phyloP scores from a whole-genome alignment of 2,888 invertebrate genomes.

The Nephrotoma guestfalica region DNA sequence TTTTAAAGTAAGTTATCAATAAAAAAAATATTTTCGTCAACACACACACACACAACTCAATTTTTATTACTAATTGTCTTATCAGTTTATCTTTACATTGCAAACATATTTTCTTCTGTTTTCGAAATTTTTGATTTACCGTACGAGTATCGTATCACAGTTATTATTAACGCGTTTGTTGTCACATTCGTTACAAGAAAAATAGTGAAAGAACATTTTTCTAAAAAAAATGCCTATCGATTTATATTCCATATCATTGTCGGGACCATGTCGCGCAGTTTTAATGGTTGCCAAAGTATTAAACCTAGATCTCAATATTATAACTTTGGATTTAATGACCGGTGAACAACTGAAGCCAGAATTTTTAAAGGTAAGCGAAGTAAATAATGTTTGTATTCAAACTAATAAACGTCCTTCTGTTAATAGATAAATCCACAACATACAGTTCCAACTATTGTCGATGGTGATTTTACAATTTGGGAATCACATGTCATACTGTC shows the following conservation, averaged over 20 bases:
- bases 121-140: neutral
- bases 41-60: neutral
- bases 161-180: neutral
- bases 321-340: conserved; percentile 40
- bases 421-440: conserved; percentile 73
- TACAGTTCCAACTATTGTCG: conserved; percentile 68
- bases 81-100: neutral
- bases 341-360: conserved; percentile 56
- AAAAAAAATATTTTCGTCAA: too few relatives aligned
- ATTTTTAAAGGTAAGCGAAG: conserved; percentile 41
- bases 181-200: neutral
- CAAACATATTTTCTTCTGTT: neutral
- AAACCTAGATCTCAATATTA: conserved; percentile 49
- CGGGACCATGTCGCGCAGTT: conserved; percentile 50
- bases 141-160: neutral
- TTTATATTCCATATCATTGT: conserved; percentile 48
- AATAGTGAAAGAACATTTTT: neutral
- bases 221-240: conserved; percentile 29
- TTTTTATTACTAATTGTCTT: neutral
- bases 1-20: too few relatives aligned
- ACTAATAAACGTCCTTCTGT: neutral
- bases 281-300: conserved; percentile 47
- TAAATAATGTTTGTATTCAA: neutral
- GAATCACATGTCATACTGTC: conserved; percentile 73
- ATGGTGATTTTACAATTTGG: conserved; percentile 65